Base-by-base conservation (phyloP, 2,797 vertebrate genomes). In the Benthosema pterotum region DNA sequence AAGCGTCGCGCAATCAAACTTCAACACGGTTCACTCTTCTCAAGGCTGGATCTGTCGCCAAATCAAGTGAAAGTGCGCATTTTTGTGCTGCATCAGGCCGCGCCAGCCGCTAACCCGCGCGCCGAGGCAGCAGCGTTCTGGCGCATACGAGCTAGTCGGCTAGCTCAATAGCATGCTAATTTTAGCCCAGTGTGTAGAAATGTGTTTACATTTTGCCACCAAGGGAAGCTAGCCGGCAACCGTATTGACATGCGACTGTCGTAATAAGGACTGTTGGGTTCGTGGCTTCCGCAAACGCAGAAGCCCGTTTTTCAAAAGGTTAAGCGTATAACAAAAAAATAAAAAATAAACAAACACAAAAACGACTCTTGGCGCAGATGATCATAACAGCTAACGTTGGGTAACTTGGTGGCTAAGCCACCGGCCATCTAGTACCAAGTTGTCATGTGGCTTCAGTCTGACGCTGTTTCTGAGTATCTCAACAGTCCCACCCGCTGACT, bases 131-230 rank as follows among this genome's bases (percentile, higher is more conserved):
- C 73, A 62, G 59, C 28, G 64, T 75, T 88, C 85, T 89, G 85
- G 87, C 88, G 90, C 90, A 90, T 87, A 89, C 79, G 87, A 89
- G 86, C 83, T 88, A 87, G 88, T 86, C 9, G 71, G 88, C 85
- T 90, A 88, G 69, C 77, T 65, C 63, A 79, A 46, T 84, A 83
- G 74, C 67, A 46, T 61, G 77, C 78, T 71, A 64, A 68, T 53
- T 16, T 5, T 38, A 65, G 55, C 46, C 52, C 38, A n/a, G n/a
- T 62, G 74, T 45, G 49, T 52, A n/a, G 19, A 14, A n/a, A 58
- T 63, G 65, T 56, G 18, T 57, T 50, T 12, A 59, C 19, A 25
- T 58, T 50, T 18, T 52, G 53, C 65, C 28, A 49, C 4, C 8
- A 69, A 67, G 55, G 69, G 67, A 1, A 19, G 5, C 15, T 2